Conservation (phyloP, 2,113 vertebrate species). For the Dromiciops gliroides region DNA sequence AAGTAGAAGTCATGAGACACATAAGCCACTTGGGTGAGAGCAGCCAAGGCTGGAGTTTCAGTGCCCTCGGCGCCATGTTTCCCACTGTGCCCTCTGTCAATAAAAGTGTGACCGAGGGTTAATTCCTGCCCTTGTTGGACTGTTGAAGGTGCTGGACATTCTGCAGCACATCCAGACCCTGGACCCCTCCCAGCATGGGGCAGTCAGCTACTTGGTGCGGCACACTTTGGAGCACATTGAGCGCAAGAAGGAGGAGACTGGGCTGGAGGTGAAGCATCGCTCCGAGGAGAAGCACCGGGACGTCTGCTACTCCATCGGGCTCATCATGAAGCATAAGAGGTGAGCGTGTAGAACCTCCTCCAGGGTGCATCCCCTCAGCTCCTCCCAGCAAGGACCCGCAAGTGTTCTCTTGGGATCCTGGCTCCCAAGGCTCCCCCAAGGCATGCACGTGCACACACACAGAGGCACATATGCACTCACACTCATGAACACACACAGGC, state of each 20-base stretch:
- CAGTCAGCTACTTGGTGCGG: constrained; percentile 96
- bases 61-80: background rate
- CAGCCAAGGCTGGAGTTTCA: background rate
- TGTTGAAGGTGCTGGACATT: constrained; percentile 95
- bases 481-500: no score
- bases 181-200: constrained; percentile 96
- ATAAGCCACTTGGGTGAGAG: background rate
- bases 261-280: constrained; percentile 91
- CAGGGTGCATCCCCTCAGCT: rapidly evolving
- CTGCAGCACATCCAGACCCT: constrained; percentile 97
- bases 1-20: background rate
- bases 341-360: constrained; percentile 63
- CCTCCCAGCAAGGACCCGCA: no score
- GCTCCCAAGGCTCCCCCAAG: no score
- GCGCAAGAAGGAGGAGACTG: constrained; percentile 92
- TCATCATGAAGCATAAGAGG: constrained; percentile 99
- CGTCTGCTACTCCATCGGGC: constrained; percentile 93
- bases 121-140: constrained; percentile 77
- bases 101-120: constrained; percentile 77
- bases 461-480: no score
- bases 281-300: constrained; percentile 91
- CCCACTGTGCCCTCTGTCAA: background rate
- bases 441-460: no score
- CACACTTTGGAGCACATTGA: constrained; percentile 98
- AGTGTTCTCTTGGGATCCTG: no score